Evolutionary conservation across 2,113 vertebrate species (phyloP).

Genomic region (Spilogale gracilis): DNA sequence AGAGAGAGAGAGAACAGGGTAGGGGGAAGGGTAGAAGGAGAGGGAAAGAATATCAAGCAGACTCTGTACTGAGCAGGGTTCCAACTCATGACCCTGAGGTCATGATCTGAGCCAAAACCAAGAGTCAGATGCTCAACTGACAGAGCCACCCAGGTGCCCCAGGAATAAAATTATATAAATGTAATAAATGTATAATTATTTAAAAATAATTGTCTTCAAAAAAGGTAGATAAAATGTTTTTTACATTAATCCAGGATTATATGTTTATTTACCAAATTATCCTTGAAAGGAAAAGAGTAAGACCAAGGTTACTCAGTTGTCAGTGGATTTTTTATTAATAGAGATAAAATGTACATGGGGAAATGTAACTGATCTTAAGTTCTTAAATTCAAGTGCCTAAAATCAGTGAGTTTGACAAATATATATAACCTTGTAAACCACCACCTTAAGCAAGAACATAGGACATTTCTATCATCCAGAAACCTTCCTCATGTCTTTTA

Average conservation of each 20-base stretch:
- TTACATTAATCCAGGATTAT: neutral
- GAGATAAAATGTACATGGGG: neutral
- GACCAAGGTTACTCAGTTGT: neutral
- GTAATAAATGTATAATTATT: neutral
- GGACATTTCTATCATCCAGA: neutral
- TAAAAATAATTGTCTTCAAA: conserved; percentile 40
- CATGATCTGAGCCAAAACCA: neutral
- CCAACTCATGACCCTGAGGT: neutral
- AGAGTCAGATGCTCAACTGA: neutral
- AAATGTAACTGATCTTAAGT: neutral
- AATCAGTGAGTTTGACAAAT: neutral
- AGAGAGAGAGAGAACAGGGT: neutral
- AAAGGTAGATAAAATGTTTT: conserved; percentile 17
- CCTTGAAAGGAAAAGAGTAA: conserved; percentile 12
- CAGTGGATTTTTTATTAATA: neutral
- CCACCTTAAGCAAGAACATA: neutral
- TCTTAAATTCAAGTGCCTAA: conserved; percentile 55
- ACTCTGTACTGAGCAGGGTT: neutral
- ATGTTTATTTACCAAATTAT: neutral
- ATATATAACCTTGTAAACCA: neutral
- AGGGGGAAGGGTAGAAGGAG: neutral
- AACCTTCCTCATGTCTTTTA: neutral
- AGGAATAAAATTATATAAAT: neutral
- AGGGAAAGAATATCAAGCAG: neutral
- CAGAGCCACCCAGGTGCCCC: neutral